Percentiles rank a stretch among this genome's conserved stretches.
phyloP scores from a whole-genome alignment of 2,888 invertebrate genomes.

The Rotaria magnacalcarata region DNA sequence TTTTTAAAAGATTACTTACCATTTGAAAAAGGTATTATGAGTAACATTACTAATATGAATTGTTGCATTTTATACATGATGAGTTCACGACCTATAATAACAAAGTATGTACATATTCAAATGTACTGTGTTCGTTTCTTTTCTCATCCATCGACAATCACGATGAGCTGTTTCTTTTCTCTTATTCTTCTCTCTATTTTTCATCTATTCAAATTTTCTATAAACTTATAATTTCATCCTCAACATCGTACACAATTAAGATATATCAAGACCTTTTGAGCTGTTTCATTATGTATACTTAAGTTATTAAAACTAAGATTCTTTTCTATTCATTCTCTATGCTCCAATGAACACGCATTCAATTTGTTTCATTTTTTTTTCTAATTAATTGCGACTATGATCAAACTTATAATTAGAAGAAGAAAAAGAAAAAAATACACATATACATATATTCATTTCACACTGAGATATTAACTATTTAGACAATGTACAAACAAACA shows the following conservation, averaged over 20 bases:
- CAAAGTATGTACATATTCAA: background rate
- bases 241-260: no score
- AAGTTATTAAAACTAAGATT: background rate
- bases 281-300: background rate
- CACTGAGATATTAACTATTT: background rate
- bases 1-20: background rate
- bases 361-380: background rate
- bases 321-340: background rate
- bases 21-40: background rate
- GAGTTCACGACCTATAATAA: constrained; percentile 8
- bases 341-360: background rate
- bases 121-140: background rate
- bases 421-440: no score
- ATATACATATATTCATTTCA: background rate
- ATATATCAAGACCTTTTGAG: no score
- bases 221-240: no score
- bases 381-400: background rate
- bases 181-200: background rate
- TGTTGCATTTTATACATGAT: background rate
- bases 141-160: background rate
- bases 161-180: background rate
- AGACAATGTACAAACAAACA: background rate
- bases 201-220: no score
- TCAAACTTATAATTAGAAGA: background rate
- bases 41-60: background rate